A percentile compares a stretch with the other conserved stretches of the same genome.
Conservation (phyloP, 2,888 invertebrate species). For the Oxycera nigricornis region DNA sequence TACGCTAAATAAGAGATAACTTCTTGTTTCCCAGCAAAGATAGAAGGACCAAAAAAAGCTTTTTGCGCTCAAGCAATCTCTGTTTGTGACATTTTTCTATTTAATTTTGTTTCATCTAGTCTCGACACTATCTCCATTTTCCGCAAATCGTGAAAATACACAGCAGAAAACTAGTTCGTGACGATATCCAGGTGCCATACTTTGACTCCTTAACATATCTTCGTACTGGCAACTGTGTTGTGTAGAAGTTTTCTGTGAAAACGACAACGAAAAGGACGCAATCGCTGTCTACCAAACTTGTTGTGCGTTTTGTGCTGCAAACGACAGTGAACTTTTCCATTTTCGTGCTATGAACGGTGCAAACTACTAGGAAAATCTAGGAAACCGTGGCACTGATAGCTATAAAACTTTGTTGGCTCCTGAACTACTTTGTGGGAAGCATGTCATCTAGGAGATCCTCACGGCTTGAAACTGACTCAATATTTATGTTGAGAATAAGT, state of each 20-base stretch:
- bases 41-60: not conserved
- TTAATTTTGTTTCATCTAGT: constrained; percentile 11
- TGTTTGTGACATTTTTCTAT: constrained; percentile 10
- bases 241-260: not conserved
- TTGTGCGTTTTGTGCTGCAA: constrained; percentile 1
- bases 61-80: not conserved
- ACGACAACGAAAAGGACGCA: not conserved
- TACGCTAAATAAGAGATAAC: too few relatives aligned
- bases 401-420: not conserved
- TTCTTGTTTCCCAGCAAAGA: too few relatives aligned
- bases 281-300: not conserved
- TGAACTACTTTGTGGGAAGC: too few relatives aligned
- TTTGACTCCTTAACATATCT: not conserved
- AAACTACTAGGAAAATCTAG: not conserved
- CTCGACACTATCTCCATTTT: not conserved
- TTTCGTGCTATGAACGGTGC: not conserved
- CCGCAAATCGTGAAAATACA: not conserved
- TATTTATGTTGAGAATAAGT: not conserved
- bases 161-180: not conserved
- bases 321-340: constrained; percentile 10
- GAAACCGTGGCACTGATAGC: constrained; percentile 1
- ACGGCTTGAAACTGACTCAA: not conserved
- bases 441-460: not conserved
- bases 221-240: not conserved
- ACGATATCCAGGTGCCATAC: constrained; percentile 2